Evolutionary conservation across 2,888 invertebrate species (phyloP).

Genomic region (Cataglyphis cursor): DNA sequence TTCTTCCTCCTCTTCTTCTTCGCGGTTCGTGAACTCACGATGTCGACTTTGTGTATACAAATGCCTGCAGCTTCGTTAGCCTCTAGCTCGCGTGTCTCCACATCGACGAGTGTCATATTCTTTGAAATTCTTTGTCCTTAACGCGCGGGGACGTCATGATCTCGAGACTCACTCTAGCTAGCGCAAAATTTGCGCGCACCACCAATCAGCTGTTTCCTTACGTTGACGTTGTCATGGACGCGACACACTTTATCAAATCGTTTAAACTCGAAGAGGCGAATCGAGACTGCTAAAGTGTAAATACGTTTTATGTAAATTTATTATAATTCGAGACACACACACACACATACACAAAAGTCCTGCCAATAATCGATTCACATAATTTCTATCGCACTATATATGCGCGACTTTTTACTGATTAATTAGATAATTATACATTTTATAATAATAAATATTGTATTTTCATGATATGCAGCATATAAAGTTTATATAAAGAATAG

Average conservation of each 20-base stretch:
- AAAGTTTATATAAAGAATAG: not conserved
- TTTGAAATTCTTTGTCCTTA: slow-evolving; percentile 30
- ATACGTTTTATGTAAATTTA: slow-evolving; percentile 41
- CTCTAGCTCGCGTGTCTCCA: slow-evolving; percentile 66
- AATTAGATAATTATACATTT: slow-evolving; percentile 30
- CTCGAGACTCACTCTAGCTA: slow-evolving; percentile 5
- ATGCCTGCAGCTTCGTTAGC: slow-evolving; percentile 75
- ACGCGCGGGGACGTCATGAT: slow-evolving; percentile 7
- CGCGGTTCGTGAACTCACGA: slow-evolving; percentile 73
- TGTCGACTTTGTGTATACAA: slow-evolving; percentile 73
- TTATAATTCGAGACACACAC: slow-evolving; percentile 14
- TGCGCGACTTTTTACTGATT: slow-evolving; percentile 9
- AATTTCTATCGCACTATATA: not conserved
- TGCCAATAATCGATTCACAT: slow-evolving; percentile 4
- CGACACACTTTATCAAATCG: not conserved
- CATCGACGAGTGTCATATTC: slow-evolving; percentile 64
- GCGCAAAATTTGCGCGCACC: not conserved
- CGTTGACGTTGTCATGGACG: not conserved
- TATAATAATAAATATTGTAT: not conserved
- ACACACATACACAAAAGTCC: not conserved
- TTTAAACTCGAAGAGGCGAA: not conserved
- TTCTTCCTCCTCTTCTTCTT: slow-evolving; percentile 46
- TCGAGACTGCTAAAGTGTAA: not conserved
- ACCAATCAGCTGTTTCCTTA: not conserved
- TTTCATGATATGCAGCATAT: not conserved